These are phyloP conservation scores for Cirrhinus molitorella DNA, from an alignment of 2,797 vertebrate species.

Conservation along the genomic window DNA sequence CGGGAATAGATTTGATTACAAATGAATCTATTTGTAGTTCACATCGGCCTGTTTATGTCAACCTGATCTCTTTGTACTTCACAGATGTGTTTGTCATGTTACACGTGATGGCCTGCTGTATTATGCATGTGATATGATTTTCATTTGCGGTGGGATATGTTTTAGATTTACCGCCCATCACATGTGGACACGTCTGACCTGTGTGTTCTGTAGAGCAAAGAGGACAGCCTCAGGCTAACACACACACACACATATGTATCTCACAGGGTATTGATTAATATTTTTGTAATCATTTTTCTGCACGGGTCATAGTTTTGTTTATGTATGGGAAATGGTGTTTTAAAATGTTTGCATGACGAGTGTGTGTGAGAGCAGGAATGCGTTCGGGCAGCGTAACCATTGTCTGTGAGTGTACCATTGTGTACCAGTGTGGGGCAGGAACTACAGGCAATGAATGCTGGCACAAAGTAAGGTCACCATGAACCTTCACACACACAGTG, in stretches of 20 bases:
- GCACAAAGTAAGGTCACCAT: slow-evolving; percentile 36
- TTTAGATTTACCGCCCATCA: slow-evolving; percentile 34
- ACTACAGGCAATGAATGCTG: slow-evolving; percentile 46
- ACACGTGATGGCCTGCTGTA: neutral
- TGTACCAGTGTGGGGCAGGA: slow-evolving; percentile 70
- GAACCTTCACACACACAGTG: slow-evolving; percentile 30
- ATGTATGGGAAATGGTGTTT: slow-evolving; percentile 24
- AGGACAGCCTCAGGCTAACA: slow-evolving; percentile 45
- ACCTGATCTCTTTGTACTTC: slow-evolving; percentile 22
- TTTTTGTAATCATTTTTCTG: slow-evolving; percentile 27
- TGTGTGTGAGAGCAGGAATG: slow-evolving; percentile 10
- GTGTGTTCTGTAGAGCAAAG: slow-evolving; percentile 50
- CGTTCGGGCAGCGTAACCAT: slow-evolving; percentile 17
- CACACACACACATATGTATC: neutral
- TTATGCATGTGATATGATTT: slow-evolving; percentile 36
- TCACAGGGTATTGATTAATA: slow-evolving; percentile 41
- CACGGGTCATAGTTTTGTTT: slow-evolving; percentile 26
- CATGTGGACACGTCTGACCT: slow-evolving; percentile 24
- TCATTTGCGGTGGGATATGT: slow-evolving; percentile 6
- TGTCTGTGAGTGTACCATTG: slow-evolving; percentile 35
- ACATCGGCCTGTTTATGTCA: slow-evolving; percentile 1
- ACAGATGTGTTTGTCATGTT: slow-evolving; percentile 33
- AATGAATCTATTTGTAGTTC: slow-evolving; percentile 23
- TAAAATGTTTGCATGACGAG: slow-evolving; percentile 19
- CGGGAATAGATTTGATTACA: slow-evolving; percentile 11